Percentiles rank a stretch among this genome's conserved stretches.
These are phyloP conservation scores for Sphaeridia pumilis DNA, from an alignment of 2,888 invertebrate genomes.

Conservation along the genomic window DNA sequence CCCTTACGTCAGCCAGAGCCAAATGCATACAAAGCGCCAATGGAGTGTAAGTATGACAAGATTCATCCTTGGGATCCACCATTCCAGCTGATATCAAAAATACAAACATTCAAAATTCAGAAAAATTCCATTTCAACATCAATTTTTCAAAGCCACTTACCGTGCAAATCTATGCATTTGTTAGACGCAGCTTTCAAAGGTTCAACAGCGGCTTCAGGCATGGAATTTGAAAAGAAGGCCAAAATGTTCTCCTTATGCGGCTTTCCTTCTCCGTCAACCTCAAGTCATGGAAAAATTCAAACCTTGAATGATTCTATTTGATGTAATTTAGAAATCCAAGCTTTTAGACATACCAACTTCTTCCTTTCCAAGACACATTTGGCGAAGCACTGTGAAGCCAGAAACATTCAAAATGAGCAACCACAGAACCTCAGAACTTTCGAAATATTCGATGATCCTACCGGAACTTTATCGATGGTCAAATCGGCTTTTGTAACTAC, in stretches of 20 bases:
- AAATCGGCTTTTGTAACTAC: slow-evolving; percentile 18
- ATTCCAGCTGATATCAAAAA: slow-evolving; percentile 12
- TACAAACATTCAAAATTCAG: neutral
- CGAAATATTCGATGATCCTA: too few relatives aligned
- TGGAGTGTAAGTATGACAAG: slow-evolving; percentile 26
- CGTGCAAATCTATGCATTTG: slow-evolving; percentile 11
- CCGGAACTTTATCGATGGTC: slow-evolving; percentile 19
- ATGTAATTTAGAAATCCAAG: neutral
- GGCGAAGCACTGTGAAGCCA: slow-evolving; percentile 24
- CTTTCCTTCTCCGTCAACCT: slow-evolving; percentile 27
- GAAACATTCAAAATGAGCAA: neutral
- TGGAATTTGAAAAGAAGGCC: slow-evolving; percentile 15
- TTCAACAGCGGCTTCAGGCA: slow-evolving; percentile 23
- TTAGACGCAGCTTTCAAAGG: slow-evolving; percentile 10
- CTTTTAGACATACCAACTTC: slow-evolving; percentile 17
- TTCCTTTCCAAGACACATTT: slow-evolving; percentile 26
- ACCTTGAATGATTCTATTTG: neutral
- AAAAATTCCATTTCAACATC: neutral
- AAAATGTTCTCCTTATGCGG: slow-evolving; percentile 31
- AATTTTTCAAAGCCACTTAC: slow-evolving; percentile 6
- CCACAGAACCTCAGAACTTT: too few relatives aligned
- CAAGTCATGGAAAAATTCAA: neutral
- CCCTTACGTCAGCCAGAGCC: slow-evolving; percentile 19
- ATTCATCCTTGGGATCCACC: slow-evolving; percentile 21
- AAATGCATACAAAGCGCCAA: slow-evolving; percentile 24